Percentiles rank a stretch among this genome's conserved stretches.
Evolutionary conservation across 2,888 invertebrate species (phyloP).

Genomic region (Argyra leucocephala): DNA sequence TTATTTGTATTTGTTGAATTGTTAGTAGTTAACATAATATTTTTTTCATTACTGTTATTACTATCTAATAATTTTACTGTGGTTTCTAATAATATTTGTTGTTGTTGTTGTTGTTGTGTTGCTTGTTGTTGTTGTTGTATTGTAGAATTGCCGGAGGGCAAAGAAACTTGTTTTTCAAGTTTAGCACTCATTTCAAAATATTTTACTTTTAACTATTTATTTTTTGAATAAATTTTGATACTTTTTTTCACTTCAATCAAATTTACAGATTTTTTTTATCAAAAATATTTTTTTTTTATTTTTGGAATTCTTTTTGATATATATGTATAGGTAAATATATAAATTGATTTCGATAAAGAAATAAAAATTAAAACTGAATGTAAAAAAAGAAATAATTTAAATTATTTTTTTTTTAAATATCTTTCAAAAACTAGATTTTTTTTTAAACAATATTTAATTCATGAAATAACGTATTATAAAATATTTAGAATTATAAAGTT

Average conservation of each 20-base stretch:
- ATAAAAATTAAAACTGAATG: too few relatives aligned
- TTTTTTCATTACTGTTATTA: neutral
- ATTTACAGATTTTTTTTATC: too few relatives aligned
- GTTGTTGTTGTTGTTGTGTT: neutral
- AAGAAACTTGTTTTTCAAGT: neutral
- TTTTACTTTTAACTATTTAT: neutral
- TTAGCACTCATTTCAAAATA: neutral
- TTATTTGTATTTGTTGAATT: slow-evolving; percentile 20
- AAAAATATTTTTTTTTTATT: too few relatives aligned
- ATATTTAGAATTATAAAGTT: too few relatives aligned
- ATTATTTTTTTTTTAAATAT: too few relatives aligned
- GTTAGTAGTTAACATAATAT: slow-evolving; percentile 22
- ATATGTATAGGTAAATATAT: too few relatives aligned
- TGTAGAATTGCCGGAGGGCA: neutral
- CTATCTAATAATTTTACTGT: neutral
- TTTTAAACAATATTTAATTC: too few relatives aligned
- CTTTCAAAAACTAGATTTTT: too few relatives aligned
- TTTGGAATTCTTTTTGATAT: too few relatives aligned
- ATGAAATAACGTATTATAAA: too few relatives aligned
- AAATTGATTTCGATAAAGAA: too few relatives aligned
- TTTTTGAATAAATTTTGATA: neutral
- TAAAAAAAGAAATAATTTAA: too few relatives aligned
- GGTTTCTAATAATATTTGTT: neutral
- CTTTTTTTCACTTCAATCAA: neutral
- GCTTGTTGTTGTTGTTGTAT: neutral